phyloP scores from a whole-genome alignment of 2,113 vertebrate species.

The Arizona elegans region DNA sequence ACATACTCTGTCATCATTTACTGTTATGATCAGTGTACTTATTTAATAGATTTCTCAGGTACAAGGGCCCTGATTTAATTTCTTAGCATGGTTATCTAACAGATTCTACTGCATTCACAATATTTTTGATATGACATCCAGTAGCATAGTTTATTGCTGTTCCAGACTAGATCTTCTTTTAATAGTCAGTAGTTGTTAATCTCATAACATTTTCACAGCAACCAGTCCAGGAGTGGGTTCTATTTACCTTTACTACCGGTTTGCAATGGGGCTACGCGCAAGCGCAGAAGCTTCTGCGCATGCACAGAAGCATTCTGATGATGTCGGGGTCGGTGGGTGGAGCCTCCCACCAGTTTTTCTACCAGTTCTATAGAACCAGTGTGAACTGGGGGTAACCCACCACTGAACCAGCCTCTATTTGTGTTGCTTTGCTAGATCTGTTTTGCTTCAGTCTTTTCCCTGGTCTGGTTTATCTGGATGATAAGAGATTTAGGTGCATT shows the following conservation, averaged over 20 bases:
- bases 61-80: background rate
- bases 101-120: background rate
- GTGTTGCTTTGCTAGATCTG: background rate
- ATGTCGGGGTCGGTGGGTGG: too few relatives aligned
- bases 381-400: too few relatives aligned
- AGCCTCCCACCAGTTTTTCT: too few relatives aligned
- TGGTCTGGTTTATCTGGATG: constrained; percentile 45
- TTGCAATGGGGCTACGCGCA: too few relatives aligned
- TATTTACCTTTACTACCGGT: too few relatives aligned
- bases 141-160: background rate
- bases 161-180: background rate
- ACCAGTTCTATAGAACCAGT: too few relatives aligned
- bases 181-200: constrained; percentile 43
- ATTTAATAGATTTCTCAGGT: background rate
- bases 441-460: constrained; percentile 50
- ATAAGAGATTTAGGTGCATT: constrained; percentile 48
- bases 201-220: constrained; percentile 47
- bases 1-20: background rate
- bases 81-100: background rate
- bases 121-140: too few relatives aligned
- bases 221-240: background rate
- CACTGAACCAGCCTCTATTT: background rate
- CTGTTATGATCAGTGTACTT: background rate
- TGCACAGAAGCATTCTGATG: too few relatives aligned
- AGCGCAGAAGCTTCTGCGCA: too few relatives aligned